phyloP scores from a whole-genome alignment of 2,888 invertebrate genomes.

The Zaprionus obscuricornis region DNA sequence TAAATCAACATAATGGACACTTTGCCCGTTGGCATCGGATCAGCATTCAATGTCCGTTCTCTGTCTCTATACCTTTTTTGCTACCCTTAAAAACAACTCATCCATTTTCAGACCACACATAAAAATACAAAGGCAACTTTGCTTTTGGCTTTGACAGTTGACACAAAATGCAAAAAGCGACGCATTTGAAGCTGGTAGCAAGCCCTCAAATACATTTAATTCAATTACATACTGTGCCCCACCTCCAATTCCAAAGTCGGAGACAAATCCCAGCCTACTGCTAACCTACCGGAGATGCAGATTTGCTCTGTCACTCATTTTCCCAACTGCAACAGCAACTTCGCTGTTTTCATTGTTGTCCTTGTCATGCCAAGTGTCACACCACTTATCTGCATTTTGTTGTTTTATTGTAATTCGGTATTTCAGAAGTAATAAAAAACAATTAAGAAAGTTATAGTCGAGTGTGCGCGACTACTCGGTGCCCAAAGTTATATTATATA shows the following conservation, averaged over 20 bases:
- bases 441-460: too few relatives aligned
- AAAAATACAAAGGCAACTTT: constrained; percentile 70
- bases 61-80: background rate
- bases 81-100: background rate
- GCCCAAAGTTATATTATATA: too few relatives aligned
- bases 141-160: constrained; percentile 71
- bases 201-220: constrained; percentile 6
- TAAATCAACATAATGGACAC: constrained; percentile 79
- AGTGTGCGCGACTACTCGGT: too few relatives aligned
- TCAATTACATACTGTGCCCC: constrained; percentile 13
- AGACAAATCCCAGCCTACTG: constrained; percentile 33
- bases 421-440: constrained; percentile 36
- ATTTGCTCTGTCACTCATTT: constrained; percentile 65
- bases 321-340: constrained; percentile 56
- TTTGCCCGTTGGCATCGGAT: constrained; percentile 57
- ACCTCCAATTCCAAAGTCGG: too few relatives aligned
- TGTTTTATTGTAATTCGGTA: constrained; percentile 62
- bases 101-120: constrained; percentile 35
- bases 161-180: constrained; percentile 71
- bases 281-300: constrained; percentile 70
- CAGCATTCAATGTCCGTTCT: background rate
- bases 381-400: constrained; percentile 65
- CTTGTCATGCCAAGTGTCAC: constrained; percentile 71
- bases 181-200: constrained; percentile 61
- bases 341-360: constrained; percentile 36